These are phyloP conservation scores for Karalla daura DNA, from an alignment of 2,797 vertebrate genomes.

Conservation along the genomic window DNA sequence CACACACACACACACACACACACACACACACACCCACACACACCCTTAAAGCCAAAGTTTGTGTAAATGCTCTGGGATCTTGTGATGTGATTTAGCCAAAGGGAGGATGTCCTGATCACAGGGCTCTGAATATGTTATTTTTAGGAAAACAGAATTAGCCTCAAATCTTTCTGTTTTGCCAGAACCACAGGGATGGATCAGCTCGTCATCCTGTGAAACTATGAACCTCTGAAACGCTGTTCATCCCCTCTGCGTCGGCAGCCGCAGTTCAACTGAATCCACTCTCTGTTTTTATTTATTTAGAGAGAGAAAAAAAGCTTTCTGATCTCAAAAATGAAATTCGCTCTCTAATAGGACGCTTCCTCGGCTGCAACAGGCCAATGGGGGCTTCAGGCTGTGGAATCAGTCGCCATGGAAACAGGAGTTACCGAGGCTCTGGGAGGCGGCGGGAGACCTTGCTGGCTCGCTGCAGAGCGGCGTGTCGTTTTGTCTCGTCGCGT, in stretches of 20 bases:
- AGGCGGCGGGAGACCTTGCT: constrained; percentile 37
- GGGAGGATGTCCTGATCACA: background rate
- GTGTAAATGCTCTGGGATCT: no score
- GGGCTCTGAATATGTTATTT: no score
- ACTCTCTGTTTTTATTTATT: background rate
- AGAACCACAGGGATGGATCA: no score
- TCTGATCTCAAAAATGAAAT: constrained; percentile 25
- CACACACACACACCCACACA: no score
- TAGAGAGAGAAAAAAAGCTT: constrained; percentile 14
- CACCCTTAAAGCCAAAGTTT: no score
- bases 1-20: no score
- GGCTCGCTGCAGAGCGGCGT: constrained; percentile 32
- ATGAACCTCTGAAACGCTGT: no score
- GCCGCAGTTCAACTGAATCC: constrained; percentile 9
- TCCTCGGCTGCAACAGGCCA: constrained; percentile 48
- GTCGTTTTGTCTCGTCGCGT: constrained; percentile 29
- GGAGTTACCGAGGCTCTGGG: constrained; percentile 50
- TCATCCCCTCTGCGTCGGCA: no score
- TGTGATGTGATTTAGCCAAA: background rate
- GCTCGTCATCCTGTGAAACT: no score
- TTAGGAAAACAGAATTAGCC: no score
- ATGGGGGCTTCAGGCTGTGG: constrained; percentile 34
- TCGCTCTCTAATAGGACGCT: constrained; percentile 41
- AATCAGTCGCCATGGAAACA: constrained; percentile 72
- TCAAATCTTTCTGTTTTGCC: background rate